These are phyloP conservation scores for Tipula unca DNA, from an alignment of 2,888 invertebrate species.

Conservation along the genomic window DNA sequence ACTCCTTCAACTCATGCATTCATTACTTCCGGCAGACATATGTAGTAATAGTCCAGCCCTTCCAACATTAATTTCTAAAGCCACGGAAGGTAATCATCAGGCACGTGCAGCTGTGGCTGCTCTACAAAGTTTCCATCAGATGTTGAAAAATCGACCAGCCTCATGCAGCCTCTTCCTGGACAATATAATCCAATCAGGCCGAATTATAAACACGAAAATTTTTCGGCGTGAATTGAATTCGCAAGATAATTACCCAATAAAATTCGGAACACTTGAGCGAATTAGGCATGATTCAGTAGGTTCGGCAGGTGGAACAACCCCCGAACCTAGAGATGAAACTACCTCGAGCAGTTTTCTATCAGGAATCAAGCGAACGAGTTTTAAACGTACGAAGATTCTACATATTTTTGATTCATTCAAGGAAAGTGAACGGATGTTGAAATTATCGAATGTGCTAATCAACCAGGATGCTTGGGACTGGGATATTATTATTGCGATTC, in stretches of 20 bases:
- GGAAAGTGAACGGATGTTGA: conserved; percentile 59
- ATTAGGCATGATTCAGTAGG: conserved; percentile 43
- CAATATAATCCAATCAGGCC: conserved; percentile 57
- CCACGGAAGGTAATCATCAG: conserved; percentile 67
- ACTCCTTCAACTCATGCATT: conserved; percentile 76
- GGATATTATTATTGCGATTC: conserved; percentile 76
- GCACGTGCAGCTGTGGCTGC: conserved; percentile 78
- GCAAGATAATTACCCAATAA: conserved; percentile 30
- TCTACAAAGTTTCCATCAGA: conserved; percentile 65
- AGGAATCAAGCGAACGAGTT: conserved; percentile 33
- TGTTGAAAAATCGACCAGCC: conserved; percentile 71
- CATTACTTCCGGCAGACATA: conserved; percentile 78
- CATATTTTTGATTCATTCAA: conserved; percentile 48
- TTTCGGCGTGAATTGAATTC: conserved; percentile 40
- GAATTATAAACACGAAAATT: conserved; percentile 37
- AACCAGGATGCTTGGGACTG: conserved; percentile 89
- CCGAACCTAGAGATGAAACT: conserved; percentile 18
- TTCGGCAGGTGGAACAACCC: conserved; percentile 34
- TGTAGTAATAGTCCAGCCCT: conserved; percentile 75
- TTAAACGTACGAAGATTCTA: conserved; percentile 43
- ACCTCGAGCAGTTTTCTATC: background rate
- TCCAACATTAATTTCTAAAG: conserved; percentile 72
- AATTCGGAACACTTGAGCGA: conserved; percentile 32
- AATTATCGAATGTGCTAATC: conserved; percentile 72
- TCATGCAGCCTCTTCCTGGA: conserved; percentile 77